Conservation (phyloP, 2,113 vertebrate genomes). For the Colossoma macropomum region DNA sequence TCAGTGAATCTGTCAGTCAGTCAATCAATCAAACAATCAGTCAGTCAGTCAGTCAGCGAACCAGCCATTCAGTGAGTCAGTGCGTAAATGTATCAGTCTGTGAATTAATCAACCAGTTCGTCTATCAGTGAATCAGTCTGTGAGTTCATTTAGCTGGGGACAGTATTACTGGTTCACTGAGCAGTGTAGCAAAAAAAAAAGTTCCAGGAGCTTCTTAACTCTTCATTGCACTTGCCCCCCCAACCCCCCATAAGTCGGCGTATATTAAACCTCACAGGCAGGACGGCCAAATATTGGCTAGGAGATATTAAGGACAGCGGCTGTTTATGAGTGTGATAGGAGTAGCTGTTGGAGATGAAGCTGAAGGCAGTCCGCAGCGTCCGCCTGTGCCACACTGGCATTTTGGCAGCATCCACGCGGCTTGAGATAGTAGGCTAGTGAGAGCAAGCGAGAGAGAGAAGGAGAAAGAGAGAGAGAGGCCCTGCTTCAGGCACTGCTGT, state of each 20-base stretch:
- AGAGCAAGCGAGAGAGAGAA: conserved; percentile 32
- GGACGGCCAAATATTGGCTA: conserved; percentile 56
- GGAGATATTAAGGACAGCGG: conserved; percentile 73
- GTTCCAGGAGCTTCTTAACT: conserved; percentile 60
- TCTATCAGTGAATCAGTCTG: background rate
- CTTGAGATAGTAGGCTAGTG: background rate
- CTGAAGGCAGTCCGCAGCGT: conserved; percentile 24
- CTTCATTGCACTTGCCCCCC: conserved; percentile 52
- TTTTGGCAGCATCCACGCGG: conserved; percentile 59
- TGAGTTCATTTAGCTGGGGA: background rate
- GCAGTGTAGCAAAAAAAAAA: background rate
- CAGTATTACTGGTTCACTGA: background rate
- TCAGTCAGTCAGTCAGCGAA: background rate
- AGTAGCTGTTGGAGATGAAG: conserved; percentile 44
- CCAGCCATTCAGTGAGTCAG: background rate
- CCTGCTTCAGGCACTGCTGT: conserved; percentile 51
- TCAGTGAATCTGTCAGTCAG: background rate
- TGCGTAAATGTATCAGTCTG: background rate
- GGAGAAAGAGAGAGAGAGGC: conserved; percentile 44
- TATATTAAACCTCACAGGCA: conserved; percentile 74
- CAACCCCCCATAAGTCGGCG: conserved; percentile 67
- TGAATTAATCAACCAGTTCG: too few species aligned
- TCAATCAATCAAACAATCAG: background rate
- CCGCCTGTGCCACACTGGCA: conserved; percentile 56
- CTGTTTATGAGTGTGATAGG: conserved; percentile 47